Evolutionary conservation across 2,888 invertebrate species (phyloP).

Genomic region (Thereva nobilitata): DNA sequence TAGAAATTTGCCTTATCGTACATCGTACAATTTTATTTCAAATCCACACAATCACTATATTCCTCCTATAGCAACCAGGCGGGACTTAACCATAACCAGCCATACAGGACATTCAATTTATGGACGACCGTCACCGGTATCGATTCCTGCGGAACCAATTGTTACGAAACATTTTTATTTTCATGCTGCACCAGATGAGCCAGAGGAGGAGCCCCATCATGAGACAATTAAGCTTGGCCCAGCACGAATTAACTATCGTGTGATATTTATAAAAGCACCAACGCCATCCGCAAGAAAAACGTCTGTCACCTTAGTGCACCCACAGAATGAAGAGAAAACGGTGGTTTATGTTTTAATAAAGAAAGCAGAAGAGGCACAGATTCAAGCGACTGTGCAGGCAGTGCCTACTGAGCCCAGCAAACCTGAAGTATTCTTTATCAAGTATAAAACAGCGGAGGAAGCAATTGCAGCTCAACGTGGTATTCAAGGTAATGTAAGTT

Average conservation of each 20-base stretch:
- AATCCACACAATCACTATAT: too few species aligned
- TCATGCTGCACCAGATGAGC: slow-evolving; percentile 42
- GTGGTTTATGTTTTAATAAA: slow-evolving; percentile 21
- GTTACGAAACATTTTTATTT: slow-evolving; percentile 42
- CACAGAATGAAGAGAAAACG: slow-evolving; percentile 20
- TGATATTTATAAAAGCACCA: slow-evolving; percentile 11
- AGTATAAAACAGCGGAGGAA: slow-evolving; percentile 37
- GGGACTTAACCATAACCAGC: too few species aligned
- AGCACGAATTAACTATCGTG: slow-evolving; percentile 15
- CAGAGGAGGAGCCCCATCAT: slow-evolving; percentile 33
- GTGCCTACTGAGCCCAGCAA: slow-evolving; percentile 33
- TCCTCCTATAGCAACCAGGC: too few species aligned
- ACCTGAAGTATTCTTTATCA: slow-evolving; percentile 38
- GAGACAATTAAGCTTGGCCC: slow-evolving; percentile 23
- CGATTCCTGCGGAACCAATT: slow-evolving; percentile 24
- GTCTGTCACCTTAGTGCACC: slow-evolving; percentile 18
- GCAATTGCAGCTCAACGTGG: slow-evolving; percentile 35
- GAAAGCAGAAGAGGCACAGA: slow-evolving; percentile 23
- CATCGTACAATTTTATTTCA: too few species aligned
- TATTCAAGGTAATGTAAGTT: slow-evolving; percentile 32
- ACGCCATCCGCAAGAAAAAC: background rate
- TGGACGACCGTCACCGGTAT: too few species aligned
- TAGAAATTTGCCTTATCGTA: too few species aligned
- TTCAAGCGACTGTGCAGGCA: slow-evolving; percentile 16
- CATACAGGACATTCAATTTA: too few species aligned